phyloP scores from a whole-genome alignment of 2,797 vertebrate genomes.

The Chaunax sp. region DNA sequence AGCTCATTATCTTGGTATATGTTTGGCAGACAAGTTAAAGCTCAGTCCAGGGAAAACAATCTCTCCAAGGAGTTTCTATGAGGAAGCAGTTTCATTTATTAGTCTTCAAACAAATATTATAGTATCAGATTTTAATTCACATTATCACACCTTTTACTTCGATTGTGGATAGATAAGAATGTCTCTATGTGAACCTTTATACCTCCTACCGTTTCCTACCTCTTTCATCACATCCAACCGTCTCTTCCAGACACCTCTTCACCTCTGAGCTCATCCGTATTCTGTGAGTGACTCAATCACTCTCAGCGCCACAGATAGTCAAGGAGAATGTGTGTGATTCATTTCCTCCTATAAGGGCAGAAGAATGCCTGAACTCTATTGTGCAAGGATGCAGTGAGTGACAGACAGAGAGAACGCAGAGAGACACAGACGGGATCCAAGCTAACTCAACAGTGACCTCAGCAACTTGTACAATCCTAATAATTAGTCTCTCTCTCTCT shows the following conservation, averaged over 20 bases:
- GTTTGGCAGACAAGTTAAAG: constrained; percentile 6
- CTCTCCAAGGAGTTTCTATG: too few relatives aligned
- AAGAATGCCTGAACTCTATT: constrained; percentile 47
- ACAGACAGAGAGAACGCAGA: constrained; percentile 36
- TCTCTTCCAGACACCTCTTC: constrained; percentile 44
- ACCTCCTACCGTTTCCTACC: constrained; percentile 20
- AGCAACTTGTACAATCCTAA: constrained; percentile 31
- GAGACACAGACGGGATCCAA: constrained; percentile 30
- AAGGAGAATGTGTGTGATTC: constrained; percentile 51
- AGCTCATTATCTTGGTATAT: constrained; percentile 8
- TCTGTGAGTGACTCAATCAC: constrained; percentile 63
- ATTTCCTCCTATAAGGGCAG: constrained; percentile 62
- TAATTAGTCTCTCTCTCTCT: constrained; percentile 16
- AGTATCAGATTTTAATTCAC: constrained; percentile 14
- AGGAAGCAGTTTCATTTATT: too few relatives aligned
- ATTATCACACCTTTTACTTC: constrained; percentile 4
- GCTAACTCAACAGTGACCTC: constrained; percentile 56
- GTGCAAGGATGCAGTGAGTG: constrained; percentile 45
- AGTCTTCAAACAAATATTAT: not conserved
- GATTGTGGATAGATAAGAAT: constrained; percentile 24
- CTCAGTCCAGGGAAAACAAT: constrained; percentile 15
- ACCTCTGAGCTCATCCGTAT: constrained; percentile 66
- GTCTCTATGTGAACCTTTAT: constrained; percentile 15
- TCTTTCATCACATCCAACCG: constrained; percentile 24
- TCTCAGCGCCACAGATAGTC: constrained; percentile 50